These are phyloP conservation scores for Coreoperca whiteheadi DNA, from an alignment of 2,113 vertebrate genomes.

Conservation along the genomic window DNA sequence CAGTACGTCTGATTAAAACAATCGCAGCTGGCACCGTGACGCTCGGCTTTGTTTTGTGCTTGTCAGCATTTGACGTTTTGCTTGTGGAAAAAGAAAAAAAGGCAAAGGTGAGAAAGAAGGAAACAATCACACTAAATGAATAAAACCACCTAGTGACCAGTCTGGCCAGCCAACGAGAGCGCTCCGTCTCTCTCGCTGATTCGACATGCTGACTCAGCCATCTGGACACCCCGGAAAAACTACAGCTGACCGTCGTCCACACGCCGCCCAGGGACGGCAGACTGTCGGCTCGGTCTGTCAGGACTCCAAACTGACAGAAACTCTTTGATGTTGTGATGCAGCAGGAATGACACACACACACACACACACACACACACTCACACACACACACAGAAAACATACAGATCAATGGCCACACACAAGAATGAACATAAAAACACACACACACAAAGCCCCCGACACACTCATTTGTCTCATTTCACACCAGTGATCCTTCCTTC, in stretches of 20 bases:
- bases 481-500: constrained; percentile 63
- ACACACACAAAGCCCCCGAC: constrained; percentile 30
- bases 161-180: constrained; percentile 23
- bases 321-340: constrained; percentile 51
- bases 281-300: neutral
- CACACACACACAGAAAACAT: constrained; percentile 16
- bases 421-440: constrained; percentile 16
- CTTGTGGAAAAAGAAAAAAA: too few relatives aligned
- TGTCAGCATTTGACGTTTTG: too few relatives aligned
- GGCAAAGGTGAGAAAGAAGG: neutral
- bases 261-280: neutral
- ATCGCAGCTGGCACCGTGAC: too few relatives aligned
- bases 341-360: constrained; percentile 17
- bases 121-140: neutral
- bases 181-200: neutral
- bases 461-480: constrained; percentile 74
- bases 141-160: neutral
- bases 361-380: neutral
- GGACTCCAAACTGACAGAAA: constrained; percentile 2
- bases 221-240: neutral
- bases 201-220: neutral
- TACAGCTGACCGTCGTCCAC: constrained; percentile 32
- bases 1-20: too few relatives aligned
- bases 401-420: constrained; percentile 22
- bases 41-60: too few relatives aligned